Percentiles rank a stretch among this genome's conserved stretches.
These are phyloP conservation scores for Megalonaias nervosa DNA, from an alignment of 1,140 invertebrate species.

Conservation along the genomic window DNA sequence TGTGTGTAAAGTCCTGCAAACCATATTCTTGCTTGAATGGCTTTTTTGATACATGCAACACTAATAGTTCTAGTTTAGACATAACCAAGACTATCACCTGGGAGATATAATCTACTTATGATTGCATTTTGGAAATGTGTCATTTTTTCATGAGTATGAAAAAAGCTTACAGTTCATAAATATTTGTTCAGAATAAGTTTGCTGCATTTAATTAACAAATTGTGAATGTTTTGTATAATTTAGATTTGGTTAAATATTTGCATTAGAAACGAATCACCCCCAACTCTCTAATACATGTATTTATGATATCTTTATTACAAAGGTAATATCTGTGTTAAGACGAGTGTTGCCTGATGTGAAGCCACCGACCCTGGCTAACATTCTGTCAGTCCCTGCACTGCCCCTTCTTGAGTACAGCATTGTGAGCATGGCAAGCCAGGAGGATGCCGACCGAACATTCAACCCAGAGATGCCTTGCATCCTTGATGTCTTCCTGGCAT, in stretches of 20 bases:
- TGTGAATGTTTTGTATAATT: no score
- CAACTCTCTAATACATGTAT: background rate
- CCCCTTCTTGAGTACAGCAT: conserved; percentile 87
- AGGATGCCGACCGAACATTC: conserved; percentile 68
- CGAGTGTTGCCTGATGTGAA: conserved; percentile 89
- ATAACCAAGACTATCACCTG: no score
- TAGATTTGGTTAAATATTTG: background rate
- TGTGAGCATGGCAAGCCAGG: conserved; percentile 52
- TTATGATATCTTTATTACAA: conserved; percentile 14
- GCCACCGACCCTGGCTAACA: conserved; percentile 72
- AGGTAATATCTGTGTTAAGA: conserved; percentile 84
- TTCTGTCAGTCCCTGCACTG: conserved; percentile 79
- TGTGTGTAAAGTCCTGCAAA: no score
- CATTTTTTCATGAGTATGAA: no score
- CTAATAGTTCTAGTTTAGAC: no score
- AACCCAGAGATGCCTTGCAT: conserved; percentile 78
- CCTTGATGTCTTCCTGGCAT: conserved; percentile 88
- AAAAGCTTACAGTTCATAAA: no score
- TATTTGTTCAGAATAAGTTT: no score
- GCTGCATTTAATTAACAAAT: no score
- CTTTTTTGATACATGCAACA: no score
- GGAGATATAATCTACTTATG: no score
- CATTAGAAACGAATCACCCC: background rate
- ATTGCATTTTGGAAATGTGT: no score
- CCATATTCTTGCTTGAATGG: no score